Evolutionary conservation across 2,888 invertebrate genomes (phyloP).

Genomic region (Habroteleia sp.): DNA sequence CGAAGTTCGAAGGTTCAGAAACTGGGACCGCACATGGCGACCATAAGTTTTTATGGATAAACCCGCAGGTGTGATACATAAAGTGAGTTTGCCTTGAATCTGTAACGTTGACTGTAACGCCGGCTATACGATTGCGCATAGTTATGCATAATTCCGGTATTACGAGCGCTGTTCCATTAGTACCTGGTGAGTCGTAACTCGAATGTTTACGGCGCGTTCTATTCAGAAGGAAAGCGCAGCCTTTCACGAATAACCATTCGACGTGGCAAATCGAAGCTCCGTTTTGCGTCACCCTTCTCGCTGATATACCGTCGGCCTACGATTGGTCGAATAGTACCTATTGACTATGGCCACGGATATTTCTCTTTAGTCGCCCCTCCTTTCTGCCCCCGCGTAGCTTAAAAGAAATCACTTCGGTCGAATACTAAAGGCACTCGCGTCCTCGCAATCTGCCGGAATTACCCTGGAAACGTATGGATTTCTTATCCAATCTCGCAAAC

Average conservation of each 20-base stretch:
- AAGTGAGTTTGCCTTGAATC: conserved; percentile 59
- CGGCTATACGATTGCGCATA: conserved; percentile 52
- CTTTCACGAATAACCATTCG: conserved; percentile 66
- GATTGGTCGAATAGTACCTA: conserved; percentile 59
- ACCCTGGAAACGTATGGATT: conserved; percentile 62
- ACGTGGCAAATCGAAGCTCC: conserved; percentile 54
- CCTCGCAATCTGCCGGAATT: conserved; percentile 54
- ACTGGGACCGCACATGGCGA: conserved; percentile 59
- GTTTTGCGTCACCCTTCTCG: conserved; percentile 30
- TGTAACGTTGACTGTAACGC: conserved; percentile 52
- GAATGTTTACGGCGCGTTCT: conserved; percentile 65
- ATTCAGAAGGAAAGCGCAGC: conserved; percentile 60
- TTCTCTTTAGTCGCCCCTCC: conserved; percentile 43
- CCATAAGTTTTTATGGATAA: conserved; percentile 67
- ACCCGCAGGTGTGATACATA: conserved; percentile 62
- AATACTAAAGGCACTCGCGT: conserved; percentile 52
- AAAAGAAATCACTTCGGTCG: conserved; percentile 61
- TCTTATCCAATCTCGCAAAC: conserved; percentile 62
- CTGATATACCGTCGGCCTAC: conserved; percentile 23
- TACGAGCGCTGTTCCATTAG: conserved; percentile 65
- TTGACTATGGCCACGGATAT: conserved; percentile 36
- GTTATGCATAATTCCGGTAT: conserved; percentile 66
- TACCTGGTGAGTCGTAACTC: conserved; percentile 66
- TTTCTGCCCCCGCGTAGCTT: conserved; percentile 33
- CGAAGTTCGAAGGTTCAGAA: conserved; percentile 50